Evolutionary conservation across 2,888 invertebrate species (phyloP).

Genomic region (Campoplex capitator): DNA sequence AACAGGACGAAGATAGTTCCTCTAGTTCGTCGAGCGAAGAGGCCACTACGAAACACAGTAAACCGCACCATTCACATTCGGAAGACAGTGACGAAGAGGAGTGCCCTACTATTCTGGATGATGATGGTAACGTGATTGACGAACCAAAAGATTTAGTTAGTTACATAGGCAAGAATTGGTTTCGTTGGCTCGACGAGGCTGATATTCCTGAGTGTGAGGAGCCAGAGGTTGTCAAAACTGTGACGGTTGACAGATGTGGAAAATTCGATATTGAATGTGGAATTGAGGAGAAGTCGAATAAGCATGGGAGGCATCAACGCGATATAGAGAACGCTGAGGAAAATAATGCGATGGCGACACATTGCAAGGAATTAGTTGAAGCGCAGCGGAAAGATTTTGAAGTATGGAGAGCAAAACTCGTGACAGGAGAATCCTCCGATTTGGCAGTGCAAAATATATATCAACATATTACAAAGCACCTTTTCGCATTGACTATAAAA

Average conservation of each 20-base stretch:
- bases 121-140: conserved; percentile 32
- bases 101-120: conserved; percentile 34
- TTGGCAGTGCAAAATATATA: conserved; percentile 3
- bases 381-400: background rate
- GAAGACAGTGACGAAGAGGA: conserved; percentile 2
- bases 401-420: background rate
- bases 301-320: background rate
- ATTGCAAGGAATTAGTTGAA: background rate
- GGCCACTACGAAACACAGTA: background rate
- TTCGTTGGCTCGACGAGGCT: conserved; percentile 28
- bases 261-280: conserved; percentile 46
- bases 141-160: conserved; percentile 16
- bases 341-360: background rate
- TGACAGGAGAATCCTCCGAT: conserved; percentile 12
- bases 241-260: conserved; percentile 49
- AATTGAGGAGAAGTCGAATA: background rate
- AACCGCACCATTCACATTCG: background rate
- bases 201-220: conserved; percentile 40
- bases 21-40: conserved; percentile 52
- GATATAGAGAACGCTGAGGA: background rate
- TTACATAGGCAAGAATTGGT: conserved; percentile 38
- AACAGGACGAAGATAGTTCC: background rate
- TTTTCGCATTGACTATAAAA: background rate
- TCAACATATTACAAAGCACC: background rate
- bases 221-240: conserved; percentile 1